Base-by-base conservation (phyloP, 1,140 invertebrate genomes). In the Lasioglossum albipes region DNA sequence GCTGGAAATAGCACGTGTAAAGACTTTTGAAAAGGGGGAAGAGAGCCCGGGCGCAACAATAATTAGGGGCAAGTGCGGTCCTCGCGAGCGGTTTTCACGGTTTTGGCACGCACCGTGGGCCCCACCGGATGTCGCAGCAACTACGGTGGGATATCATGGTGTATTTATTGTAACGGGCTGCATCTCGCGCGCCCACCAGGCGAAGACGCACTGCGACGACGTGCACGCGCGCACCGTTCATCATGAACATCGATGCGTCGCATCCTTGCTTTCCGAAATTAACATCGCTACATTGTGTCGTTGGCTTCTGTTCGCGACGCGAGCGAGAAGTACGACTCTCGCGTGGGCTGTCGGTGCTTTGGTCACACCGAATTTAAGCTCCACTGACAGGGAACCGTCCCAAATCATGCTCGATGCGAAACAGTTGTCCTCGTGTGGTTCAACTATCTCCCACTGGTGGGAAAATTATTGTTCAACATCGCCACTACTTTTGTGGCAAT, bases 1-100 rank as follows among this genome's bases (percentile, higher is more conserved):
- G 83, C 59, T 70, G 78, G 69, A 87, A 88, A 87, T 87, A 87
- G 78, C 75, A 27, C 72, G 64, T 42, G 31, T 42, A 80, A 85
- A 64, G 74, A 65, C 49, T 72, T 41, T n/a, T 2, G 72, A 54
- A 67, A 22, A 64, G 20, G 22, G 52, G 45, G 66, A 12, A 65
- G 45, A 36, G 52, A 20, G 18, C 45, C 45, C 45, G 45, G n/a
- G 70, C 42, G 68, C 52, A 75, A 77, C 76, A 73, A 77, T 84
- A 68, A 81, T 84, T 81, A 87, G 69, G 66, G 67, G 27, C 70
- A 75, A 78, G 66, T 74, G 72, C 68, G 42, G 41, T 16, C 41
- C 12, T 42, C 18, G 6, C 45, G 52, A 79, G n/a, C 49, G 72
- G 65, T 73, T 72, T 82, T 67, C 52, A 16, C 20, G 12, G 61